Evolutionary conservation across 2,888 invertebrate species (phyloP).

Genomic region (Nymphalis c-album): DNA sequence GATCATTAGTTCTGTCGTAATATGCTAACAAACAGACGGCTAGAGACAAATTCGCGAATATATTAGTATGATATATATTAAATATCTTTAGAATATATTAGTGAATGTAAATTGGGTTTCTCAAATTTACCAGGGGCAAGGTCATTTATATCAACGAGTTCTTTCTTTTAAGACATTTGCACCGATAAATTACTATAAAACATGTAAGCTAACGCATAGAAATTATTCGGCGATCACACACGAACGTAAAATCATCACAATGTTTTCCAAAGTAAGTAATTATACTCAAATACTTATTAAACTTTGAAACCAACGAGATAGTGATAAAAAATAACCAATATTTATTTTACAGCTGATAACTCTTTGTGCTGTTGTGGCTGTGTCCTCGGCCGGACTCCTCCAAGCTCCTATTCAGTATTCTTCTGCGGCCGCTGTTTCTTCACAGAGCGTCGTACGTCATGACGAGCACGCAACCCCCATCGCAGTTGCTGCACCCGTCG

Average conservation of each 20-base stretch:
- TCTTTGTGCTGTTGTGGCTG: slow-evolving; percentile 48
- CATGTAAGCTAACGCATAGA: slow-evolving; percentile 14
- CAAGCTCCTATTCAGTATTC: slow-evolving; percentile 59
- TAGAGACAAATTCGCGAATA: no score
- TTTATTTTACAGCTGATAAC: slow-evolving; percentile 16
- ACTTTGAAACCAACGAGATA: background rate
- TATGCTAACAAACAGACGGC: no score
- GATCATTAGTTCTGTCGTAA: no score
- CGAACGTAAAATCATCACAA: slow-evolving; percentile 51
- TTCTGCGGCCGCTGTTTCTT: slow-evolving; percentile 52
- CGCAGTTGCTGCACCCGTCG: slow-evolving; percentile 41
- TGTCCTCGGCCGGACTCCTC: slow-evolving; percentile 48
- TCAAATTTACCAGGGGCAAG: slow-evolving; percentile 36
- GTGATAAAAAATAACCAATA: background rate
- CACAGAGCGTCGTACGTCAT: slow-evolving; percentile 38
- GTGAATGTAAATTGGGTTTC: slow-evolving; percentile 34
- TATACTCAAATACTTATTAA: no score
- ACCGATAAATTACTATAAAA: slow-evolving; percentile 15
- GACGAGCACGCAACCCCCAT: slow-evolving; percentile 43
- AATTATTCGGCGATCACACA: slow-evolving; percentile 48
- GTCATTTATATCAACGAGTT: slow-evolving; percentile 31
- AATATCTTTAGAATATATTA: background rate
- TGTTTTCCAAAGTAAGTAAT: slow-evolving; percentile 62
- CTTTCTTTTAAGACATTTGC: background rate
- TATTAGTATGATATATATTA: no score